Conservation (phyloP, 2,113 vertebrate species). For the Neodon shergylaensis region DNA sequence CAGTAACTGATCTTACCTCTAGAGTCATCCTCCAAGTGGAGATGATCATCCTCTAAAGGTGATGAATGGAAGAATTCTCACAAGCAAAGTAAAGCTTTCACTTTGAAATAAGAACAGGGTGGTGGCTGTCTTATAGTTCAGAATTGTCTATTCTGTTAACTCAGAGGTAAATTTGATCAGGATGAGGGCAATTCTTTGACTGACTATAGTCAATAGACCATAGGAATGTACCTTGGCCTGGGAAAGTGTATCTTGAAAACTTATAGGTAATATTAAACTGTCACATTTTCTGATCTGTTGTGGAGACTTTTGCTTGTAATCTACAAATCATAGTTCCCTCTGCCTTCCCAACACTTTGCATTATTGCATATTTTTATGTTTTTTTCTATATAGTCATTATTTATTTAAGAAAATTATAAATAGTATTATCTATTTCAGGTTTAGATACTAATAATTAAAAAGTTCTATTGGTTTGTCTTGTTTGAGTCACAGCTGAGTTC, state of each 20-base stretch:
- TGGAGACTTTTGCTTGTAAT: background rate
- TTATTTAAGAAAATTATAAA: too few species aligned
- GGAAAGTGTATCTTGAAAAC: background rate
- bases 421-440: too few species aligned
- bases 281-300: background rate
- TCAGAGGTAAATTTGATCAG: background rate
- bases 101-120: background rate
- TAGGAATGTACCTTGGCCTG: background rate
- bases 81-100: background rate
- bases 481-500: too few species aligned
- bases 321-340: background rate
- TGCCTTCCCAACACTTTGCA: background rate
- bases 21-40: background rate
- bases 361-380: background rate
- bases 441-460: too few species aligned
- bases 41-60: background rate
- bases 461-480: too few species aligned
- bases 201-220: background rate
- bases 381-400: too few species aligned
- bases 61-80: background rate
- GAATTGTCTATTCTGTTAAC: background rate
- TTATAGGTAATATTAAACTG: background rate
- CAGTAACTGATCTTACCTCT: background rate
- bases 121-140: background rate
- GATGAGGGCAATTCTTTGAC: background rate